These are phyloP conservation scores for Gonatopus flavifemur DNA, from an alignment of 1,140 invertebrate genomes.

Conservation along the genomic window DNA sequence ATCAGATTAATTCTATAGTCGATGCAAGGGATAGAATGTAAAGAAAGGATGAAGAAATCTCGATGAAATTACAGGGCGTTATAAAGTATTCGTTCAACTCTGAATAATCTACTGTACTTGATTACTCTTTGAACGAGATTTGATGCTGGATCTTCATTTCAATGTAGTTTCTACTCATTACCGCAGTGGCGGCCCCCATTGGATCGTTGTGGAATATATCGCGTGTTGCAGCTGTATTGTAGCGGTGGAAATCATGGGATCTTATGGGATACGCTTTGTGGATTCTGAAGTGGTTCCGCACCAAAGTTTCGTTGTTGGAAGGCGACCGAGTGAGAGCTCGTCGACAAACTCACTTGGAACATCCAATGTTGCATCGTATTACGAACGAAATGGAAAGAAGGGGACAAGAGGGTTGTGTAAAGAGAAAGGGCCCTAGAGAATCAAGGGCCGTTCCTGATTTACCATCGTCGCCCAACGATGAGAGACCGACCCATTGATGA, in stretches of 20 bases:
- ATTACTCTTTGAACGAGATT: slow-evolving; percentile 24
- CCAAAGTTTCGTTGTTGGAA: slow-evolving; percentile 34
- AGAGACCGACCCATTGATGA: slow-evolving; percentile 33
- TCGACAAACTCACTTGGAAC: slow-evolving; percentile 33
- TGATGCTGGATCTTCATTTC: slow-evolving; percentile 31
- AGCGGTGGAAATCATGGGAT: slow-evolving; percentile 33
- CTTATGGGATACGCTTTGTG: slow-evolving; percentile 16
- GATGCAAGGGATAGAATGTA: too few relatives aligned
- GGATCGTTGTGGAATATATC: slow-evolving; percentile 10
- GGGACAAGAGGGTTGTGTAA: slow-evolving; percentile 16
- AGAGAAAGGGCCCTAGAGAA: slow-evolving; percentile 26
- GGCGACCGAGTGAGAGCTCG: slow-evolving; percentile 34
- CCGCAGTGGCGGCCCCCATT: slow-evolving; percentile 41
- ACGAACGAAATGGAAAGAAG: slow-evolving; percentile 16
- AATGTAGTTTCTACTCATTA: slow-evolving; percentile 35
- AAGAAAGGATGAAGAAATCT: too few relatives aligned
- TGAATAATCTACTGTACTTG: slow-evolving; percentile 44
- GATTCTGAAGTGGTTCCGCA: slow-evolving; percentile 41
- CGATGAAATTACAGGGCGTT: too few relatives aligned
- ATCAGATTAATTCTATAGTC: too few relatives aligned
- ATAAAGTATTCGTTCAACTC: slow-evolving; percentile 38
- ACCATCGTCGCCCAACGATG: slow-evolving; percentile 5
- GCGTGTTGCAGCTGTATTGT: slow-evolving; percentile 20
- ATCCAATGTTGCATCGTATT: slow-evolving; percentile 24
- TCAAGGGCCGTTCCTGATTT: slow-evolving; percentile 25